Evolutionary conservation across 2,797 vertebrate genomes (phyloP).

Genomic region (Gadopsis marmoratus): DNA sequence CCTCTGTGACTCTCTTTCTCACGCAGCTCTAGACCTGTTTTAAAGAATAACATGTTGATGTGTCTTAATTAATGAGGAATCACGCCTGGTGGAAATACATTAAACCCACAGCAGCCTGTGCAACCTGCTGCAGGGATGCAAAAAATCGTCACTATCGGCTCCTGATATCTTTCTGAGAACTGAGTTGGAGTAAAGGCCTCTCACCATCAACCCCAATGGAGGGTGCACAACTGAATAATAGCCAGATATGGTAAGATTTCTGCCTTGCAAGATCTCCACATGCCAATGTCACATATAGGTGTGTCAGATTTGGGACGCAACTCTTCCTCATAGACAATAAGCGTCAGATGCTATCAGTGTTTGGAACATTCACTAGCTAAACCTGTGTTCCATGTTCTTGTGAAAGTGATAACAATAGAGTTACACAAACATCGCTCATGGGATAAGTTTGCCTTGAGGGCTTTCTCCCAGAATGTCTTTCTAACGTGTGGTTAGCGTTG

Average conservation of each 20-base stretch:
- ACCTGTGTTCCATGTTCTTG: neutral
- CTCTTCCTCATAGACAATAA: neutral
- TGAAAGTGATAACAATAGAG: neutral
- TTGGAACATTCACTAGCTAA: neutral
- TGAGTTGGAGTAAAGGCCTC: neutral
- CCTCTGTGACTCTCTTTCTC: constrained; percentile 15
- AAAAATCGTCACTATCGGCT: too few relatives aligned
- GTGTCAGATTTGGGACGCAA: neutral
- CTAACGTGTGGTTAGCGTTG: too few relatives aligned
- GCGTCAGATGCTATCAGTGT: neutral
- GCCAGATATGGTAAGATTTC: neutral
- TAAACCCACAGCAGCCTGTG: neutral
- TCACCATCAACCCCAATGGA: neutral
- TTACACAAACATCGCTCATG: neutral
- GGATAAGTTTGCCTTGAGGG: too few relatives aligned
- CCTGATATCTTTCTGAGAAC: too few relatives aligned
- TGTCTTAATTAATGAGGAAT: neutral
- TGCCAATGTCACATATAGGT: neutral
- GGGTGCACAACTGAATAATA: neutral
- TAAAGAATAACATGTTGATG: neutral
- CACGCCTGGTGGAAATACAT: neutral
- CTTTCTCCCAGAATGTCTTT: too few relatives aligned
- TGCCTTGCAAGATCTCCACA: neutral
- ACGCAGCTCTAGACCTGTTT: neutral
- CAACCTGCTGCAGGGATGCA: neutral